Base-by-base conservation (phyloP, 2,888 invertebrate species). In the Netelia fuscicornis region DNA sequence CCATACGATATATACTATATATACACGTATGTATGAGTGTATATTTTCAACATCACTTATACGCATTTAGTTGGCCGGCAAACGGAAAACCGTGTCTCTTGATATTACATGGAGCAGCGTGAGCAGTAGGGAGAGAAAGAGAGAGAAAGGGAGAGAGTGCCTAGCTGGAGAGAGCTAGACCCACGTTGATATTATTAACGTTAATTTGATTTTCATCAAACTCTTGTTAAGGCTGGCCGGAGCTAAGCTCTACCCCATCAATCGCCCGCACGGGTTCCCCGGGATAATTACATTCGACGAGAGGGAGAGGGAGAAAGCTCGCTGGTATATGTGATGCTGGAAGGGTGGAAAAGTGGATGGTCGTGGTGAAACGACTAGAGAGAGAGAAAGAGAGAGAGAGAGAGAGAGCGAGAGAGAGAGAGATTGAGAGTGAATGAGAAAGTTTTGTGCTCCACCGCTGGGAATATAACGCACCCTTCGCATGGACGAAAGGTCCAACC, bases 121-220 rank as follows among this genome's bases (percentile, higher is more conserved):
- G 42, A 37, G 30, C 13, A 17, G 10, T 13, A 30, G 42, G 42
- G 37, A 30, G 65, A 67, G 72, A 72, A 10, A 48, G 44, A 56
- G 37, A 37, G 37, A 25, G 30, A 37, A 72, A 30, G 17, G 30
- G 67, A 64, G 37, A 64, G 20, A 23, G 64, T 8, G 67, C 44
- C 44, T 44, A 67, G 37, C n/a, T 17, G 13, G 67, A 20, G 80
- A 74, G 74, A 80, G 80, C 80, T 74, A 77, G 84, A 77, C 76
- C 84, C 81, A 71, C 68, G 78, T 74, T 87, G 86, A 87, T 87
- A 84, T 81, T 87, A 87, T 87, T 87, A 87, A 81, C 86, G 86
- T 84, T 87, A 87, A 87, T 87, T 87, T 86, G 86, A 87, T 87
- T 87, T 85, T 87, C 86, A 87, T 87, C 86, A 87, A 87, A 87